Conservation (phyloP, 2,797 vertebrate species). For the Sardinella longiceps region DNA sequence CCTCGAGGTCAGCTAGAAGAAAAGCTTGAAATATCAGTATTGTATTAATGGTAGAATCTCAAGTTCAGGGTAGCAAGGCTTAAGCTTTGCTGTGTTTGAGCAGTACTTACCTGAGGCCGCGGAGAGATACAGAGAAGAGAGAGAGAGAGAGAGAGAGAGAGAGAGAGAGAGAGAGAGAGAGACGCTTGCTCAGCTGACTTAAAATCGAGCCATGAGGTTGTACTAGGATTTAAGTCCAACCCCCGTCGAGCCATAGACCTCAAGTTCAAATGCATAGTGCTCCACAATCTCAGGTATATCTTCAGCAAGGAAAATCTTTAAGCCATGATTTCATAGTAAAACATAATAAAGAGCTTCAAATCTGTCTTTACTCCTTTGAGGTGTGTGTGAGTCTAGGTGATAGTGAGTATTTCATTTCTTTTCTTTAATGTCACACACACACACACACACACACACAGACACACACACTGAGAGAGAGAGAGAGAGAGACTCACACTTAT, state of each 20-base stretch:
- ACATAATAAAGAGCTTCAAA: slow-evolving; percentile 2
- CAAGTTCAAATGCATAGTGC: slow-evolving; percentile 25
- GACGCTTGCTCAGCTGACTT: slow-evolving; percentile 15
- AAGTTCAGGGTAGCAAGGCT: not conserved
- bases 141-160: not conserved
- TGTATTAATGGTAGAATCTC: not conserved
- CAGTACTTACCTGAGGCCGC: not conserved
- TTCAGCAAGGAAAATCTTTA: slow-evolving; percentile 13
- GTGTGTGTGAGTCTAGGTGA: not conserved
- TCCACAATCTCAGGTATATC: slow-evolving; percentile 21
- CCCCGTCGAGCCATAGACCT: slow-evolving; percentile 10
- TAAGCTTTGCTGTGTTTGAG: not conserved
- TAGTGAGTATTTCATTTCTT: not conserved
- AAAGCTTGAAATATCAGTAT: not conserved
- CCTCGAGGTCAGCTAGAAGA: slow-evolving; percentile 8
- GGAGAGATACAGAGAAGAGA: not conserved
- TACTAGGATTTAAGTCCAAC: slow-evolving; percentile 18
- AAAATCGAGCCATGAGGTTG: slow-evolving; percentile 13
- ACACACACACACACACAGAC: not conserved
- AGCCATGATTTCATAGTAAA: slow-evolving; percentile 19
- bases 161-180: slow-evolving; percentile 9
- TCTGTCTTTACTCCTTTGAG: slow-evolving; percentile 15
- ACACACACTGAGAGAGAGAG: slow-evolving; percentile 25
- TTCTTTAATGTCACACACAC: not conserved
- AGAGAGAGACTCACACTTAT: not conserved